phyloP scores from a whole-genome alignment of 2,113 vertebrate genomes.

The Thunnus maccoyii region DNA sequence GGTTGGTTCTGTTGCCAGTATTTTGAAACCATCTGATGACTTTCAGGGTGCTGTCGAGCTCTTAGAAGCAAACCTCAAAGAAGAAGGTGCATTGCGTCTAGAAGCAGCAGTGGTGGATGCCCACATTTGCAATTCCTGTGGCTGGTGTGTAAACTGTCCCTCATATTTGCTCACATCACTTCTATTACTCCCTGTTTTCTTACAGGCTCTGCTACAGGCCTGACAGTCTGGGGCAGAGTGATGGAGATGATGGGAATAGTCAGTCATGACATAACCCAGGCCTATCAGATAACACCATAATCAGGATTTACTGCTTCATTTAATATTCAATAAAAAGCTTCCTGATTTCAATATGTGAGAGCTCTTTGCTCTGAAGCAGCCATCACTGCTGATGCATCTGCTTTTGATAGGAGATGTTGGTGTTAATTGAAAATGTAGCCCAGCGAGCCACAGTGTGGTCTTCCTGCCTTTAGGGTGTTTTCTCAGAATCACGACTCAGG shows the following conservation, averaged over 20 bases:
- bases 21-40: not conserved
- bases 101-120: not conserved
- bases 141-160: constrained; percentile 6
- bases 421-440: not conserved
- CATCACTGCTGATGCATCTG: constrained; percentile 15
- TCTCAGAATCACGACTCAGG: constrained; percentile 53
- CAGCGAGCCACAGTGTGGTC: not conserved
- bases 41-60: not conserved
- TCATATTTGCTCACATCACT: constrained; percentile 10
- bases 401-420: not conserved
- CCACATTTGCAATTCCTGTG: constrained; percentile 12
- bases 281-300: not conserved
- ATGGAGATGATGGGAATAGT: constrained; percentile 13
- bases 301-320: constrained; percentile 1
- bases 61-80: constrained; percentile 5
- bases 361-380: not conserved
- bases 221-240: not conserved
- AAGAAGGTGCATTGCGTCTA: constrained; percentile 4
- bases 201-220: not conserved
- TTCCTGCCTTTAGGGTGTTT: constrained; percentile 20
- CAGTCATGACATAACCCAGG: not conserved
- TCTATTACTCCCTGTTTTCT: not conserved
- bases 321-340: constrained; percentile 32
- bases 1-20: too few species aligned
- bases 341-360: not conserved